Evolutionary conservation across 2,888 invertebrate species (phyloP).

Genomic region (Apeira syringaria): DNA sequence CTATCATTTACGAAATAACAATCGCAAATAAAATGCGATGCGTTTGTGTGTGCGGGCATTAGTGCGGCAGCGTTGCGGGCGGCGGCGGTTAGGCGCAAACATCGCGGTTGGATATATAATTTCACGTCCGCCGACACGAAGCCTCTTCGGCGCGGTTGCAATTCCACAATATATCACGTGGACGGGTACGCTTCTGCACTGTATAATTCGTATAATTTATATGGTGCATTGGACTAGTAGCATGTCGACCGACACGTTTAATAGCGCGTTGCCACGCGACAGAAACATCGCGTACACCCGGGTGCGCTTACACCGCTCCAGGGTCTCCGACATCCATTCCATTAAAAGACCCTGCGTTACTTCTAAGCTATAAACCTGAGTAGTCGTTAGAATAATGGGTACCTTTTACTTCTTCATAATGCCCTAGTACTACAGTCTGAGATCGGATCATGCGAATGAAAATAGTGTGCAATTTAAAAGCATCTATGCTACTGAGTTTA

Average conservation of each 20-base stretch:
- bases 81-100: constrained; percentile 54
- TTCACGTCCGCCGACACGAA: constrained; percentile 73
- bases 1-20: constrained; percentile 76
- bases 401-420: constrained; percentile 26
- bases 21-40: constrained; percentile 67
- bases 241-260: constrained; percentile 60
- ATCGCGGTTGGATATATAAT: constrained; percentile 70
- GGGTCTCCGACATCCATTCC: constrained; percentile 42
- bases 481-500: constrained; percentile 16
- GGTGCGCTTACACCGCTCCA: constrained; percentile 34
- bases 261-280: constrained; percentile 80
- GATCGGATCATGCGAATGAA: constrained; percentile 7
- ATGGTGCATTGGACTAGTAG: constrained; percentile 68
- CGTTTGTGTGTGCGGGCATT: constrained; percentile 50
- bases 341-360: constrained; percentile 49
- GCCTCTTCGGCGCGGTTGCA: constrained; percentile 53
- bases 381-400: constrained; percentile 29
- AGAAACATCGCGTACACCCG: constrained; percentile 53
- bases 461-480: constrained; percentile 24
- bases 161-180: constrained; percentile 78
- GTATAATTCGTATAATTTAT: constrained; percentile 83
- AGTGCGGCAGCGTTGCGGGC: constrained; percentile 39
- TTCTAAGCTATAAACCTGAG: constrained; percentile 34
- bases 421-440: constrained; percentile 17
- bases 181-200: constrained; percentile 60